Evolutionary conservation across 1,140 invertebrate species (phyloP), one percentile per base, ranked within the genome.

Genomic region (Penaeus japonicus): DNA sequence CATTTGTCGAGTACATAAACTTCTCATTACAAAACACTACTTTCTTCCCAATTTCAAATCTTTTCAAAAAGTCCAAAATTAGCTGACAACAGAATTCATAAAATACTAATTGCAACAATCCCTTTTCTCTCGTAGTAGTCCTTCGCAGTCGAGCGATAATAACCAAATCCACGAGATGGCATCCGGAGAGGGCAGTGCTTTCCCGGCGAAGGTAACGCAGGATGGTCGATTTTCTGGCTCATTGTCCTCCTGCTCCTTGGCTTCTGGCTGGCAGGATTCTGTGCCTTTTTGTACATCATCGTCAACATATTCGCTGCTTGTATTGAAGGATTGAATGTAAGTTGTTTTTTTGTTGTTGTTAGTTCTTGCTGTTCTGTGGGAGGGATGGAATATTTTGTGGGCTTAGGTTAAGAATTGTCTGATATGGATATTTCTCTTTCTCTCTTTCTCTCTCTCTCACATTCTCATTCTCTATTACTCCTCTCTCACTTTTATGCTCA

Each of bases 161-260:
- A 39, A 39, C 2, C 7, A 39, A 39, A 39, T 2, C 10, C 5
- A 1, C 3, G 75, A 77, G 1, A 77, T 78, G 24, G 84, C 73
- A 17, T 22, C 75, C 4, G 84, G 84, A n/a, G 53, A 39, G 73
- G 83, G 77, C n/a, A 35, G 75, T 53, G 92, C 92, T n/a, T 91
- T 17, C 92, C 91, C 87, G 83, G 77, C n/a, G 53, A 70, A 39
- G 92, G 92, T 17, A 92, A 91, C 87, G 92, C 93, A 54, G 57
- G 96, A 18, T 96, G 95, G 94, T 95, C 95, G 70, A 93, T 97
- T 54, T 93, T 97, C 85, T 97, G 96, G 96, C 93, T 96, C 1
- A 91, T 97, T 12, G 94, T 97, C 84, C 93, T 97, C n/a, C 94
- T 96, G 90, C 94, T 97, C 86, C 92, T 97, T 80, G 94, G 94